phyloP scores from a whole-genome alignment of 2,113 vertebrate genomes.

The Phyllostomus discolor region DNA sequence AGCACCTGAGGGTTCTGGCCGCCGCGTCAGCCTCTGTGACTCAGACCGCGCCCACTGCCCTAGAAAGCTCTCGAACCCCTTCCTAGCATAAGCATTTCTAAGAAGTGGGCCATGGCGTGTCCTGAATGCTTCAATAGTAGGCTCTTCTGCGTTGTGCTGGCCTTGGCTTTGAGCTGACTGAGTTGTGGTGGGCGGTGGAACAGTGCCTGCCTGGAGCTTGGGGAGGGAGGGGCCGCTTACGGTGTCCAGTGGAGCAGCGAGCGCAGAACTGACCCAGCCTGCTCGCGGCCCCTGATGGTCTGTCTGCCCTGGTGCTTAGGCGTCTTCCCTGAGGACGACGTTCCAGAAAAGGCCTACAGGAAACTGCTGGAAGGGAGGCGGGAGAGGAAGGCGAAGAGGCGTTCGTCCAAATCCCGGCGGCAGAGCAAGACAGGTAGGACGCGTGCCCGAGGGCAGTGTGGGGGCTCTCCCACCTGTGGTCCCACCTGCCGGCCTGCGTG shows the following conservation, averaged over 20 bases:
- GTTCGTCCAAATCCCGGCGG: not conserved
- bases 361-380: constrained; percentile 78
- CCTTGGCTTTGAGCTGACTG: not conserved
- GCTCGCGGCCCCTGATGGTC: not conserved
- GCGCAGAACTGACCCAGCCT: accelerated
- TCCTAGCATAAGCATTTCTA: accelerated
- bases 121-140: accelerated
- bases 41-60: accelerated
- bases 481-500: too few species aligned
- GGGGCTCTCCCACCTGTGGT: not conserved
- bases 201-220: accelerated
- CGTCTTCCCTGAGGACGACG: constrained; percentile 85
- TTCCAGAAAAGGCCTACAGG: constrained; percentile 80
- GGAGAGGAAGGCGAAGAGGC: constrained; percentile 72
- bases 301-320: constrained; percentile 75
- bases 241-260: accelerated
- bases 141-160: too few species aligned
- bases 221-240: not conserved
- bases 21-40: accelerated
- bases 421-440: constrained; percentile 61
- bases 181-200: accelerated
- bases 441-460: accelerated
- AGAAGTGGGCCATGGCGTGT: not conserved
- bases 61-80: accelerated
- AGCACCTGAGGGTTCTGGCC: accelerated